Evolutionary conservation across 1,140 invertebrate genomes (phyloP), one percentile per base, ranked within the genome.

Genomic region (Eriocheir sinensis): DNA sequence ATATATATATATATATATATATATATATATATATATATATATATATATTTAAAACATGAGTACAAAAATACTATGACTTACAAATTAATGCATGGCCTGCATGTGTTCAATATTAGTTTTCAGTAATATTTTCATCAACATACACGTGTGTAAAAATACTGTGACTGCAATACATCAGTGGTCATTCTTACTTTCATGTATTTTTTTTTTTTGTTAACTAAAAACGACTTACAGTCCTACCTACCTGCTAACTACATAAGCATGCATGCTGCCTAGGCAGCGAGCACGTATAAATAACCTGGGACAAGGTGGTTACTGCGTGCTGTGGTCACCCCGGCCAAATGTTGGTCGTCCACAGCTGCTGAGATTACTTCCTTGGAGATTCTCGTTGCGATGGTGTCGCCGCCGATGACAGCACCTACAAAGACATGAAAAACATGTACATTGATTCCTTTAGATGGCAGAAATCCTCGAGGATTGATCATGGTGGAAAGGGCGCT

Each of bases 1-100:
- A 72, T 72, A 72, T 72, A 72, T 72, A 72, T 72, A 72, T 72
- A 72, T 72, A 72, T 72, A 72, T 72, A 72, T 72, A 72, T 72
- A 72, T 72, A 72, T 72, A 72, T 72, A 72, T 72, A 72, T 72
- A 72, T 72, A 72, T 72, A 72, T 72, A 72, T 72, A 72, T 72
- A 72, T 72, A 72, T 72, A 72, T 72, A 72, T 72, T 15, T 72
- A 72, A n/a, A n/a, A 12, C 60, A 15, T 15, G n/a, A 72, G n/a
- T 38, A 86, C 9, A 86, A 38, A 40, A 86, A 41, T 86, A 86
- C 83, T 41, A 27, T 38, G 34, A 86, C 83, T 38, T n/a, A 17
- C 0, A 36, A 6, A 86, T 36, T 15, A 72, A 72, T n/a, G n/a
- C n/a, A 72, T 15, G 60, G 12, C n/a, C n/a, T 72, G 15, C 12